These are phyloP conservation scores for Gymnodraco acuticeps DNA, from an alignment of 2,797 vertebrate genomes.

Conservation along the genomic window DNA sequence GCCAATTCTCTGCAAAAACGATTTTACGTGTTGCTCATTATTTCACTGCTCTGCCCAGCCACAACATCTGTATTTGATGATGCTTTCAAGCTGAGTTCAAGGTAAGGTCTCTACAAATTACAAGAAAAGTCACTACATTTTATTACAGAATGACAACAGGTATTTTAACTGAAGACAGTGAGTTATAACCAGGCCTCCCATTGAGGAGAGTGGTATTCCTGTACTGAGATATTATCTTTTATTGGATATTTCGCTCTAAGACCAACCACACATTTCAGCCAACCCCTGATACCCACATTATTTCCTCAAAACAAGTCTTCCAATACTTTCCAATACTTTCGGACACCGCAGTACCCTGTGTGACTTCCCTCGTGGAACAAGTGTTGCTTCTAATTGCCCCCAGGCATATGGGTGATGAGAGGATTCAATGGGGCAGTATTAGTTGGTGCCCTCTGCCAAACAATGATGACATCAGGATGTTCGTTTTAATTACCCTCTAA, in stretches of 20 bases:
- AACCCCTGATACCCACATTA: conserved; percentile 28
- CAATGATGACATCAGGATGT: conserved; percentile 69
- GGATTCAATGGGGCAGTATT: conserved; percentile 36
- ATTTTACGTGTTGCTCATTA: background rate
- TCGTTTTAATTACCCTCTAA: conserved; percentile 67
- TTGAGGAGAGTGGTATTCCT: conserved; percentile 23
- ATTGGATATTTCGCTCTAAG: conserved; percentile 36
- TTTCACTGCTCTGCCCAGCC: background rate
- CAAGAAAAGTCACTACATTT: conserved; percentile 56
- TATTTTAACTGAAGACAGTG: conserved; percentile 59
- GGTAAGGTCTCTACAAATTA: conserved; percentile 64
- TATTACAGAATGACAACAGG: conserved; percentile 59
- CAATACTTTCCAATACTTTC: background rate
- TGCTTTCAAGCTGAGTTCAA: conserved; percentile 64
- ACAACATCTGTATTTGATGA: conserved; percentile 68
- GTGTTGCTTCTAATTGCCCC: conserved; percentile 52
- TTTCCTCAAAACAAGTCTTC: conserved; percentile 20
- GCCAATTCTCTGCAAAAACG: background rate
- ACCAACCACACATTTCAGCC: conserved; percentile 34
- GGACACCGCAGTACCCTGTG: conserved; percentile 38
- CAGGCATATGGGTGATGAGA: conserved; percentile 43
- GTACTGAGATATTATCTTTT: conserved; percentile 33
- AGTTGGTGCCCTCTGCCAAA: conserved; percentile 37
- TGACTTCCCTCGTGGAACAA: conserved; percentile 33
- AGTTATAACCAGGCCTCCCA: conserved; percentile 42